Percentiles rank a stretch among this genome's conserved stretches.
phyloP scores from a whole-genome alignment of 1,140 invertebrate genomes.

The Brachystomella parvula region DNA sequence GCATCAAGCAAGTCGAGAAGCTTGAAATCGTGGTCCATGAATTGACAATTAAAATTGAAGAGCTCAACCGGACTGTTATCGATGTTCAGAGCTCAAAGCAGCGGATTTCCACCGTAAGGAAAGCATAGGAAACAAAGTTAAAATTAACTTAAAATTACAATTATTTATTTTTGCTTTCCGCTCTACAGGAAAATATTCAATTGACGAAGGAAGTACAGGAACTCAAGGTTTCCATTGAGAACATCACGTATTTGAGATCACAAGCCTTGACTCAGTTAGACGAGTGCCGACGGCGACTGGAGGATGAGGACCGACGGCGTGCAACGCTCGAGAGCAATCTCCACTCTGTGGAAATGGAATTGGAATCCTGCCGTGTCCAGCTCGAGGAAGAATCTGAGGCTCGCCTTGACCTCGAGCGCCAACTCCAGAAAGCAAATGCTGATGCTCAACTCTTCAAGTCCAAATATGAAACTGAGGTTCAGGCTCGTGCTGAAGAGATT shows the following conservation, averaged over 20 bases:
- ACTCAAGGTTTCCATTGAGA: slow-evolving; percentile 88
- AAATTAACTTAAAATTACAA: slow-evolving; percentile 1
- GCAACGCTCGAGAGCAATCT: slow-evolving; percentile 75
- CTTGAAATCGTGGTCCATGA: slow-evolving; percentile 82
- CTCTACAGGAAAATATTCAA: slow-evolving; percentile 75
- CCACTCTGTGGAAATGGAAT: slow-evolving; percentile 81
- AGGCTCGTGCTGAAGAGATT: slow-evolving; percentile 82
- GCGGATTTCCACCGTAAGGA: slow-evolving; percentile 58
- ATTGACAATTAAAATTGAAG: slow-evolving; percentile 86
- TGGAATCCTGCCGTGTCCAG: slow-evolving; percentile 85
- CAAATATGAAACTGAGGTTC: slow-evolving; percentile 85
- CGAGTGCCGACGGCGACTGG: slow-evolving; percentile 81
- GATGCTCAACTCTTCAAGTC: slow-evolving; percentile 79
- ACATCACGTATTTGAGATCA: slow-evolving; percentile 75
- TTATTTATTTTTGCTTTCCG: slow-evolving; percentile 6
- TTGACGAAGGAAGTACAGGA: slow-evolving; percentile 88
- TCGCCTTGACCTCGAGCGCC: slow-evolving; percentile 86
- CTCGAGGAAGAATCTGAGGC: slow-evolving; percentile 92
- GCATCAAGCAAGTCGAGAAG: slow-evolving; percentile 79
- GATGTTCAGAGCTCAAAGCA: slow-evolving; percentile 88
- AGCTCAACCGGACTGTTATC: slow-evolving; percentile 85
- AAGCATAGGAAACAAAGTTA: not conserved
- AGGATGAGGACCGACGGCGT: slow-evolving; percentile 86
- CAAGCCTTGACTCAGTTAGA: slow-evolving; percentile 82
- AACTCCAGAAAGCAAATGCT: slow-evolving; percentile 82